Conservation (phyloP, 2,888 invertebrate species). For the Megastigmus dorsalis region DNA sequence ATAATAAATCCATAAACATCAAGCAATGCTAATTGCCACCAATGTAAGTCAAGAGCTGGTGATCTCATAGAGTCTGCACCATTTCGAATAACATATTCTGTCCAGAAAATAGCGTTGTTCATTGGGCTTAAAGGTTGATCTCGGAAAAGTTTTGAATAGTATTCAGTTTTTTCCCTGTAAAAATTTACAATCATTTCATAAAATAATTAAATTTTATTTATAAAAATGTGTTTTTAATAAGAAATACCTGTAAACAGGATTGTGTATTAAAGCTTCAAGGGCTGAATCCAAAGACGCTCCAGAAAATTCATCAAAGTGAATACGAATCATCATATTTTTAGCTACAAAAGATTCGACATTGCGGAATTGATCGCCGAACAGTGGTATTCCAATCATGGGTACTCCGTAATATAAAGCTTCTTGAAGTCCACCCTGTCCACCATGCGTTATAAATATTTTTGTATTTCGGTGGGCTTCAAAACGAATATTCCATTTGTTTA, state of each 20-base stretch:
- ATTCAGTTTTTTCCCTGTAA: slow-evolving; percentile 51
- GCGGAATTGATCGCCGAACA: slow-evolving; percentile 68
- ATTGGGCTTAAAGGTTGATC: slow-evolving; percentile 63
- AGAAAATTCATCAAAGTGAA: slow-evolving; percentile 59
- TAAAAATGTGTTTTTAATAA: not conserved
- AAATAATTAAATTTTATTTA: not conserved
- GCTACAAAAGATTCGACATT: slow-evolving; percentile 61
- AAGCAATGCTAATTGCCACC: slow-evolving; percentile 63
- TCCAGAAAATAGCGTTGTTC: slow-evolving; percentile 63
- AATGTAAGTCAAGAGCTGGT: slow-evolving; percentile 57
- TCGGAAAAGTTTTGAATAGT: slow-evolving; percentile 56
- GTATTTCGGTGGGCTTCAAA: slow-evolving; percentile 66
- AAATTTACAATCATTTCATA: not conserved
- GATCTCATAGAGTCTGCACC: slow-evolving; percentile 61
- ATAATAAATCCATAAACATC: slow-evolving; percentile 61
- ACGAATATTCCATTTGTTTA: not conserved
- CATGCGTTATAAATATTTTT: slow-evolving; percentile 68
- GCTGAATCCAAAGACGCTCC: slow-evolving; percentile 62
- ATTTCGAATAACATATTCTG: slow-evolving; percentile 66
- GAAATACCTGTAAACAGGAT: slow-evolving; percentile 65
- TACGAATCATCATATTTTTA: slow-evolving; percentile 61
- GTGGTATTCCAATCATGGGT: slow-evolving; percentile 68
- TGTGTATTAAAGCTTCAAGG: slow-evolving; percentile 60
- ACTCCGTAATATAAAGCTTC: slow-evolving; percentile 68
- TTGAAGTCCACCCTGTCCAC: slow-evolving; percentile 68